Percentiles rank a stretch among this genome's conserved stretches.
Conservation (phyloP, 2,888 invertebrate genomes). For the Athalia cordata region DNA sequence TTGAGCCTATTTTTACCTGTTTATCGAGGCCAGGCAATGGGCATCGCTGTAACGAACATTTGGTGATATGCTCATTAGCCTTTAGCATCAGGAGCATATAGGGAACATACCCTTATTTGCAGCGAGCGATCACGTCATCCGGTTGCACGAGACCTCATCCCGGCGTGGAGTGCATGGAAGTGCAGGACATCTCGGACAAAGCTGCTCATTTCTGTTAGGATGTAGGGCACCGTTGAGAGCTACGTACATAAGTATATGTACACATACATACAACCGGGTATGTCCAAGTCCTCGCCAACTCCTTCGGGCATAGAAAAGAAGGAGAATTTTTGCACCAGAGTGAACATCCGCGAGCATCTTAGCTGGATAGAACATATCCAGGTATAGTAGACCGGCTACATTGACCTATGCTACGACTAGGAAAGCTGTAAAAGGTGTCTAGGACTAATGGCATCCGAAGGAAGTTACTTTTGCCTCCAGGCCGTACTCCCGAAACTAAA, state of each 20-base stretch:
- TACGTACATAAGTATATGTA: background rate
- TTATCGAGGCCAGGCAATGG: no score
- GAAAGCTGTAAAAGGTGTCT: slow-evolving; percentile 12
- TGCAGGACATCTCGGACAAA: slow-evolving; percentile 19
- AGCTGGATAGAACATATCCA: slow-evolving; percentile 2
- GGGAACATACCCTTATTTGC: no score
- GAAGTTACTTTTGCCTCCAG: slow-evolving; percentile 20
- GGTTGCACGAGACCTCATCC: slow-evolving; percentile 1
- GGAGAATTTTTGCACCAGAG: slow-evolving; percentile 5
- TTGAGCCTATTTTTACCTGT: no score
- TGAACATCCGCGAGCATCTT: slow-evolving; percentile 22
- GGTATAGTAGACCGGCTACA: background rate
- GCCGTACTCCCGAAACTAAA: slow-evolving; percentile 7
- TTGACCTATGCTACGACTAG: slow-evolving; percentile 5
- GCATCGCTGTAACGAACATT: no score
- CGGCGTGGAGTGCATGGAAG: background rate
- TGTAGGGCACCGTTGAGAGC: slow-evolving; percentile 30
- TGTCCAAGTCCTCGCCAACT: slow-evolving; percentile 10
- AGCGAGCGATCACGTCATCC: background rate
- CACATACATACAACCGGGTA: background rate
- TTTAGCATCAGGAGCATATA: no score
- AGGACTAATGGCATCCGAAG: slow-evolving; percentile 23
- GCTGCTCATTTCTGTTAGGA: slow-evolving; percentile 15
- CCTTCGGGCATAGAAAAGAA: slow-evolving; percentile 30
- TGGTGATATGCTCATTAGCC: no score